Percentiles rank a stretch among this genome's conserved stretches.
phyloP scores from a whole-genome alignment of 2,113 vertebrate genomes.

The Ailuropoda melanoleuca region DNA sequence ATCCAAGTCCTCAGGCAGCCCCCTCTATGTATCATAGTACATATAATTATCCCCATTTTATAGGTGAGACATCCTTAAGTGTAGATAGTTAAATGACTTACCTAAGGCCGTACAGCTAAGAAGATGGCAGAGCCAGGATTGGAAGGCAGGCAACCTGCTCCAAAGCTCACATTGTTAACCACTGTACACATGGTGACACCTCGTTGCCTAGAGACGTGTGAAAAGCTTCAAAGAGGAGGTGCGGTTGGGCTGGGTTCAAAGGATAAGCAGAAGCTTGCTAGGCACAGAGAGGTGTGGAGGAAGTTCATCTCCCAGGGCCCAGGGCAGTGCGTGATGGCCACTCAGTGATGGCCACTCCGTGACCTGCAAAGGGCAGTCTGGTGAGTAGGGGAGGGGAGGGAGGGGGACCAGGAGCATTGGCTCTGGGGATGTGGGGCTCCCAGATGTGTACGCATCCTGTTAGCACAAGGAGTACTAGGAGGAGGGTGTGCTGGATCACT shows the following conservation, averaged over 20 bases:
- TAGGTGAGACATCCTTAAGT: neutral
- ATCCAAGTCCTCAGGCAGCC: neutral
- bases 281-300: neutral
- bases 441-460: neutral
- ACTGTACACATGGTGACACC: neutral
- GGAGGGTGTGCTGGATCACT: neutral
- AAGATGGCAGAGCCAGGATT: neutral
- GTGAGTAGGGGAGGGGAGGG: neutral
- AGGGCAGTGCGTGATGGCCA: neutral
- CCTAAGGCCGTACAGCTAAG: neutral
- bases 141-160: neutral
- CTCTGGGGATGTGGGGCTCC: neutral
- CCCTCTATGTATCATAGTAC: neutral
- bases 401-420: neutral
- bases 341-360: neutral
- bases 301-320: neutral
- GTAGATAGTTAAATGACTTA: neutral
- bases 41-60: neutral
- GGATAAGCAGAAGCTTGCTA: neutral
- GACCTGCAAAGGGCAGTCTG: accelerated
- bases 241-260: neutral
- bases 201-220: neutral
- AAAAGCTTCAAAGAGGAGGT: neutral
- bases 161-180: neutral
- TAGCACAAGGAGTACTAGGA: neutral